phyloP scores from a whole-genome alignment of 2,113 vertebrate genomes.

The Peucedramus taeniatus region DNA sequence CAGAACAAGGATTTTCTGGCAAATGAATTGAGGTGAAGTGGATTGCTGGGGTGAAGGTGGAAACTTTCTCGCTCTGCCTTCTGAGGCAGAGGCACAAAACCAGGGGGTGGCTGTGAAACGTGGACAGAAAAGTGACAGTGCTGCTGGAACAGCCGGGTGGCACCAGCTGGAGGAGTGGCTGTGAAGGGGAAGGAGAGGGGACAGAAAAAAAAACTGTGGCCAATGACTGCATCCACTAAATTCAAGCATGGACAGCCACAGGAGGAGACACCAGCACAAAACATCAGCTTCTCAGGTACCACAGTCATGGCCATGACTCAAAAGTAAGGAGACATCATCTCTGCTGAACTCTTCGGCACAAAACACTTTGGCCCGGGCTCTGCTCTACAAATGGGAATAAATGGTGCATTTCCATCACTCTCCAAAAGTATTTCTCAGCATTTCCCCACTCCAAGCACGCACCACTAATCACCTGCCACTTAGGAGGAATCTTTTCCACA shows the following conservation, averaged over 20 bases:
- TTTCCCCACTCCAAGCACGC: not conserved
- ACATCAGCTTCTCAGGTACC: not conserved
- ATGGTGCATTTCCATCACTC: not conserved
- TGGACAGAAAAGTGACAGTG: not conserved
- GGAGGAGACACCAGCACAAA: not conserved
- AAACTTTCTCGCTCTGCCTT: not conserved
- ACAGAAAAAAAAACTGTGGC: not conserved
- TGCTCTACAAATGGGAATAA: conserved; percentile 5
- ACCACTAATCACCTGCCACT: not conserved
- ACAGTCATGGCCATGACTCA: not conserved
- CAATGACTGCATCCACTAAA: not conserved
- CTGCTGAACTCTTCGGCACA: conserved; percentile 19
- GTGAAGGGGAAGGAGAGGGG: not conserved
- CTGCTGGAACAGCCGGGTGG: not conserved
- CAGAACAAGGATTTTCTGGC: not conserved
- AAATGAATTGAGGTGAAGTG: conserved; percentile 14
- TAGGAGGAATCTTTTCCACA: not conserved
- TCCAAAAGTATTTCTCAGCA: not conserved
- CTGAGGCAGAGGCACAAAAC: not conserved
- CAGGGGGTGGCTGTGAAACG: not conserved
- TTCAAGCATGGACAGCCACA: not conserved
- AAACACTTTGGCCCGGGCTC: not conserved
- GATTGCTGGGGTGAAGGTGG: not conserved
- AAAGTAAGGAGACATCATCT: not conserved
- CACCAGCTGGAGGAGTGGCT: not conserved